Percentiles rank a stretch among this genome's conserved stretches.
Conservation (phyloP, 2,797 vertebrate species). For the Galaxias olidus region DNA sequence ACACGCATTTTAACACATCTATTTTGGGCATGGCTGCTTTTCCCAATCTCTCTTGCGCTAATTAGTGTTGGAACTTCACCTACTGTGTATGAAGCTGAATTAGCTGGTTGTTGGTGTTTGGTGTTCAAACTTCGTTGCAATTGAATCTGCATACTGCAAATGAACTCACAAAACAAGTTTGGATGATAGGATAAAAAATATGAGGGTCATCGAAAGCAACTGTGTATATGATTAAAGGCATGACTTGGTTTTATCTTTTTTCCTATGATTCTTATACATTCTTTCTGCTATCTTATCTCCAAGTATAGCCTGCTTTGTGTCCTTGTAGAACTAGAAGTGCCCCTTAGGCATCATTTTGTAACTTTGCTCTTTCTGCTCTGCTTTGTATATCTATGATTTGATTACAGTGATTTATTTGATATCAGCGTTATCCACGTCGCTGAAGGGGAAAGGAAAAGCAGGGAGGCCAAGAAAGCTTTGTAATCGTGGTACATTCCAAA, state of each 20-base stretch:
- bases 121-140: slow-evolving; percentile 1
- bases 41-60: slow-evolving; percentile 23
- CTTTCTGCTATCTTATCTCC: slow-evolving; percentile 14
- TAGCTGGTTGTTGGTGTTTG: slow-evolving; percentile 6
- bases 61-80: slow-evolving; percentile 49
- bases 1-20: background rate
- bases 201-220: slow-evolving; percentile 14
- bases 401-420: slow-evolving; percentile 9
- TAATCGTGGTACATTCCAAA: too few species aligned
- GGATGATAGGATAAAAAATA: background rate
- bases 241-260: slow-evolving; percentile 13
- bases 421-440: slow-evolving; percentile 8
- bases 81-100: slow-evolving; percentile 43
- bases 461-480: too few species aligned
- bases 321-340: slow-evolving; percentile 14
- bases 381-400: background rate
- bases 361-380: background rate
- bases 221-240: slow-evolving; percentile 5
- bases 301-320: background rate
- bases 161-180: background rate
- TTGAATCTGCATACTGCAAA: background rate
- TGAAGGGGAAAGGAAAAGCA: too few species aligned
- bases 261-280: slow-evolving; percentile 24
- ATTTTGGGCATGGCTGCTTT: background rate
- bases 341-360: slow-evolving; percentile 7